These are phyloP conservation scores for Dusona sp. DNA, from an alignment of 2,888 invertebrate species.

Conservation along the genomic window DNA sequence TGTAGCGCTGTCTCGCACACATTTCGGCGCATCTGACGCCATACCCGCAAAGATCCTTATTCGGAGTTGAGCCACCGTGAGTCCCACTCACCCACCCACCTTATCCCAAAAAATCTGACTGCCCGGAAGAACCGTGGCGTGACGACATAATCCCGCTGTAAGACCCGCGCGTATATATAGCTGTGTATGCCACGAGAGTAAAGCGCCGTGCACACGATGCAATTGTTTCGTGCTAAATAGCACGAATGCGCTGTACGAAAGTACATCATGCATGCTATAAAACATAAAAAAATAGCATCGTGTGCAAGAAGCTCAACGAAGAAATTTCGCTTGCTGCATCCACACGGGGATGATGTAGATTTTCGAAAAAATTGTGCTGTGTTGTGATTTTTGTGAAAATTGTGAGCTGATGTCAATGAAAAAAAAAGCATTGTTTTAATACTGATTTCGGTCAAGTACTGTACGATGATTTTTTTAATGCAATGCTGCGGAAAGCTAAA, in stretches of 20 bases:
- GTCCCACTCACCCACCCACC: slow-evolving; percentile 2
- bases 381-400: too few species aligned
- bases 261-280: too few species aligned
- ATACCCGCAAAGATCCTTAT: neutral
- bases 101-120: neutral
- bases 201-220: too few species aligned
- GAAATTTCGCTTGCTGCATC: neutral
- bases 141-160: neutral
- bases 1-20: neutral
- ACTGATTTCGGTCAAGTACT: neutral
- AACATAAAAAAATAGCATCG: too few species aligned
- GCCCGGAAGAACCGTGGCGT: neutral
- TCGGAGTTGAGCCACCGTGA: neutral
- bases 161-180: neutral
- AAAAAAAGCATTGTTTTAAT: neutral
- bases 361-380: too few species aligned
- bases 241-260: too few species aligned
- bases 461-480: neutral
- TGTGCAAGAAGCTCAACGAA: too few species aligned
- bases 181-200: neutral
- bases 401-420: neutral
- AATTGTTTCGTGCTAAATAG: too few species aligned
- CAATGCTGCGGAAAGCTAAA: neutral
- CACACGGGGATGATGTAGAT: neutral
- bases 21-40: neutral